Conservation (phyloP, 2,113 vertebrate genomes). For the Astatotilapia flaviijosephi region DNA sequence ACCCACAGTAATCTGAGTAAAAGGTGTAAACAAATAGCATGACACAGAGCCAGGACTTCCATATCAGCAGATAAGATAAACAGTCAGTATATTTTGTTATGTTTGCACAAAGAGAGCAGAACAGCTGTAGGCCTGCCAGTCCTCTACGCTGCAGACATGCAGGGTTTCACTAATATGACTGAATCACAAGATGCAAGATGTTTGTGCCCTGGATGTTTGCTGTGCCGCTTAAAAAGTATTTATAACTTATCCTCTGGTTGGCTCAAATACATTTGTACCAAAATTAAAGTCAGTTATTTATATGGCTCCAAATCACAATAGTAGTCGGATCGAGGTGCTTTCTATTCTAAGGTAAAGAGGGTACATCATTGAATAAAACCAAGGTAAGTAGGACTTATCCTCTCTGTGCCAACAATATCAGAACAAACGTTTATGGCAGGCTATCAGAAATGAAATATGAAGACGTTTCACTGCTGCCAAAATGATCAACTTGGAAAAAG, state of each 20-base stretch:
- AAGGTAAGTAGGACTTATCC: background rate
- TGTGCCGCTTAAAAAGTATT: background rate
- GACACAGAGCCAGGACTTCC: background rate
- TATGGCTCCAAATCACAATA: background rate
- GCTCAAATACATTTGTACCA: background rate
- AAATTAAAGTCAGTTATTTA: background rate
- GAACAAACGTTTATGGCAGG: background rate
- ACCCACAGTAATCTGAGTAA: background rate
- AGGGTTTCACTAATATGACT: background rate
- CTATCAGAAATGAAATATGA: background rate
- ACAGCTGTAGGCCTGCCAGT: background rate
- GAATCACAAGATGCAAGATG: background rate
- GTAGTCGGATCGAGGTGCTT: background rate
- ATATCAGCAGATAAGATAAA: constrained; percentile 8
- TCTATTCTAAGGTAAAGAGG: background rate
- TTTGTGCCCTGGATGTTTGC: background rate
- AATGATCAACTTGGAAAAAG: background rate
- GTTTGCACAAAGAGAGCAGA: background rate
- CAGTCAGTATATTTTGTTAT: background rate
- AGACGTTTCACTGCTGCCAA: background rate
- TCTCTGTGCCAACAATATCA: background rate
- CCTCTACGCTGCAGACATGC: background rate
- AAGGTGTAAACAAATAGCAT: background rate
- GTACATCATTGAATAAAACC: background rate
- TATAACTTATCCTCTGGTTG: background rate